Evolutionary conservation across 2,888 invertebrate species (phyloP).

Genomic region (Acheta domesticus): DNA sequence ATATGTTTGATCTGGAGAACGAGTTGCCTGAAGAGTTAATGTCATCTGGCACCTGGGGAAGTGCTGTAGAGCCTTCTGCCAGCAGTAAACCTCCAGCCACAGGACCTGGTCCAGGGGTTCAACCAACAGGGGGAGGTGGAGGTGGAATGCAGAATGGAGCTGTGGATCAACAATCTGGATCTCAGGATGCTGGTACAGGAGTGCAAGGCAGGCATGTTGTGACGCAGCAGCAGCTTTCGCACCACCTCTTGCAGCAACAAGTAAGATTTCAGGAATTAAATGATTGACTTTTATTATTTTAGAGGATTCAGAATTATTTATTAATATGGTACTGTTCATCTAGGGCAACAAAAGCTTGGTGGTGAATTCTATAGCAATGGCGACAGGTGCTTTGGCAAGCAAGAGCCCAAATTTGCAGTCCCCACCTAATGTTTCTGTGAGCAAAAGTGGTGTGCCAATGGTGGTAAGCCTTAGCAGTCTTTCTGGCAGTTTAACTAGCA

Average conservation of each 20-base stretch:
- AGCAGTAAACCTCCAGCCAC: constrained; percentile 72
- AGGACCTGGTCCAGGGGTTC: constrained; percentile 73
- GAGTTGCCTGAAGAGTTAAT: constrained; percentile 89
- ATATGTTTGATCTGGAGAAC: constrained; percentile 86
- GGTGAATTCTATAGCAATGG: constrained; percentile 67
- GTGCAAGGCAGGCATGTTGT: constrained; percentile 31
- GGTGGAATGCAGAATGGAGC: constrained; percentile 54
- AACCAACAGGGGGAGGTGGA: constrained; percentile 38
- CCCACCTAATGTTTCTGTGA: constrained; percentile 77
- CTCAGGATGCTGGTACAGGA: constrained; percentile 26
- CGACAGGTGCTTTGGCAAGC: constrained; percentile 71
- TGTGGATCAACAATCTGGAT: constrained; percentile 35
- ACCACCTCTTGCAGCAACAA: constrained; percentile 60
- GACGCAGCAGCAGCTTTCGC: constrained; percentile 48
- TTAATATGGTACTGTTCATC: constrained; percentile 29
- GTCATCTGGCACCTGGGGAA: constrained; percentile 66
- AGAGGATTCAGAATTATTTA: background rate
- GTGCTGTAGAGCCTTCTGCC: constrained; percentile 51
- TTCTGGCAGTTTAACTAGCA: constrained; percentile 12
- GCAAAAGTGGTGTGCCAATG: constrained; percentile 44
- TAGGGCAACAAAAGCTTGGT: constrained; percentile 70
- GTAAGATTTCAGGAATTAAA: background rate
- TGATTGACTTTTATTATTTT: too few species aligned
- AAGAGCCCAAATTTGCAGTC: constrained; percentile 83
- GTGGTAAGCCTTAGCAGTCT: constrained; percentile 43